A percentile compares a stretch with the other conserved stretches of the same genome.
Conservation (phyloP, 64 coral and sea anemone species). For the Dendrophyllia cribrosa region DNA sequence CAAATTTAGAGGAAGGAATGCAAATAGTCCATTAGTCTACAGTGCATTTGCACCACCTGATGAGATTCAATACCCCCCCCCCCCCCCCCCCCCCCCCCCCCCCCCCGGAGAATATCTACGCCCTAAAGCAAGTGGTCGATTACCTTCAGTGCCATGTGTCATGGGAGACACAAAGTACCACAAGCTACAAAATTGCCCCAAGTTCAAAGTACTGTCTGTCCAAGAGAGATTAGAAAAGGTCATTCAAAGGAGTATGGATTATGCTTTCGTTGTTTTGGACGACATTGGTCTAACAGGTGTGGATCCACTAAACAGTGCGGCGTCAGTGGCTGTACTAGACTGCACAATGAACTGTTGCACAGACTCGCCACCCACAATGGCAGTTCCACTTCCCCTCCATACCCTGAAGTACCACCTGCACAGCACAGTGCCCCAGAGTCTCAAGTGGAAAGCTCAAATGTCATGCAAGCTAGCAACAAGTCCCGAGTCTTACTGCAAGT, state of each 20-base stretch:
- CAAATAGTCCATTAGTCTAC: slow-evolving; percentile 8
- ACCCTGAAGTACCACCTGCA: neutral
- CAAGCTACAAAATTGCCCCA: slow-evolving; percentile 20
- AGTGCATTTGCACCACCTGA: slow-evolving; percentile 10
- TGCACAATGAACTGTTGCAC: slow-evolving; percentile 50
- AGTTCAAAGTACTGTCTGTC: slow-evolving; percentile 21
- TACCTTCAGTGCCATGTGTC: neutral
- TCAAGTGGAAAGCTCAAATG: slow-evolving; percentile 3
- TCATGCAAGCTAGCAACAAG: slow-evolving; percentile 11
- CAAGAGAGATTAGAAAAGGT: slow-evolving; percentile 16
- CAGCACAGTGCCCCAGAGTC: neutral
- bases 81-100: no score
- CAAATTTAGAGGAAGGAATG: neutral
- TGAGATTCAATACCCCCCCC: slow-evolving; percentile 3
- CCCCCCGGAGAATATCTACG: no score
- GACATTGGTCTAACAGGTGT: slow-evolving; percentile 14
- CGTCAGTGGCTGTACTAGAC: slow-evolving; percentile 31
- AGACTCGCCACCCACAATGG: neutral
- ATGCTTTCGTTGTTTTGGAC: slow-evolving; percentile 43
- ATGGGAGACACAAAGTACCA: neutral
- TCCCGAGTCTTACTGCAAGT: neutral
- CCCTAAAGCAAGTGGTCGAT: neutral
- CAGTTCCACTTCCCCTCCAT: neutral
- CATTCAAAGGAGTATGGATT: slow-evolving; percentile 3
- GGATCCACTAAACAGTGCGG: slow-evolving; percentile 19